Conservation (phyloP, 2,113 vertebrate species). For the Pontoporia blainvillei region DNA sequence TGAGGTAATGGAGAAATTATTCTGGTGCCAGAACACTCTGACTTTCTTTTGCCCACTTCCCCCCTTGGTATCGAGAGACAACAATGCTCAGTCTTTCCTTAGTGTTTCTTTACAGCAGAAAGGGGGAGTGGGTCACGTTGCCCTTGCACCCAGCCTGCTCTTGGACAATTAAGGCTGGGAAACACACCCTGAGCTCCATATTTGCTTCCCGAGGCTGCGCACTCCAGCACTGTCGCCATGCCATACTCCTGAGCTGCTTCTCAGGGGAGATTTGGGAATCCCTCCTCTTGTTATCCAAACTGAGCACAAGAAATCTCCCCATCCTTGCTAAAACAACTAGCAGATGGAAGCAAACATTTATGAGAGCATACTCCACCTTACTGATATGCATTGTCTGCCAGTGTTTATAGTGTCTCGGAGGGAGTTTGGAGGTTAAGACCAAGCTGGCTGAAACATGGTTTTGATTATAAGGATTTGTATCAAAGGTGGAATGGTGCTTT, state of each 20-base stretch:
- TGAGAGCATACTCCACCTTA: conserved; percentile 51
- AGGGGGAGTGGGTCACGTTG: not conserved
- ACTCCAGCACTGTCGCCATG: fast-evolving
- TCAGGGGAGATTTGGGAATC: not conserved
- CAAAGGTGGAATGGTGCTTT: conserved; percentile 30
- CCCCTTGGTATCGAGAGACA: conserved; percentile 71
- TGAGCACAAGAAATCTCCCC: conserved; percentile 50
- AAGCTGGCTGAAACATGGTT: conserved; percentile 64
- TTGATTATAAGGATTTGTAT: conserved; percentile 64
- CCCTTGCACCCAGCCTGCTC: not conserved
- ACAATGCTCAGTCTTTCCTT: conserved; percentile 71
- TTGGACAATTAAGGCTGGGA: not conserved
- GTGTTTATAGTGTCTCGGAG: conserved; percentile 65
- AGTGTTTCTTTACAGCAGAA: conserved; percentile 52
- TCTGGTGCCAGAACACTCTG: conserved; percentile 80
- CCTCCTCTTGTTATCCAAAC: conserved; percentile 9
- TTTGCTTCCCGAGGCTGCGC: not conserved
- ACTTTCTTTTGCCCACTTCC: conserved; percentile 8
- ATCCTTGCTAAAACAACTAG: conserved; percentile 43
- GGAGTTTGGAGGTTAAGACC: conserved; percentile 58
- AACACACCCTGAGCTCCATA: not conserved
- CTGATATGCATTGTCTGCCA: conserved; percentile 63
- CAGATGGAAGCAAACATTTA: conserved; percentile 64
- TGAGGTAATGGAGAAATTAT: conserved; percentile 87
- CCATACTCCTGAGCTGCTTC: not conserved